Evolutionary conservation across 2,888 invertebrate genomes (phyloP), one percentile per base, ranked within the genome.

Genomic region (Exephanes ischioxanthus): DNA sequence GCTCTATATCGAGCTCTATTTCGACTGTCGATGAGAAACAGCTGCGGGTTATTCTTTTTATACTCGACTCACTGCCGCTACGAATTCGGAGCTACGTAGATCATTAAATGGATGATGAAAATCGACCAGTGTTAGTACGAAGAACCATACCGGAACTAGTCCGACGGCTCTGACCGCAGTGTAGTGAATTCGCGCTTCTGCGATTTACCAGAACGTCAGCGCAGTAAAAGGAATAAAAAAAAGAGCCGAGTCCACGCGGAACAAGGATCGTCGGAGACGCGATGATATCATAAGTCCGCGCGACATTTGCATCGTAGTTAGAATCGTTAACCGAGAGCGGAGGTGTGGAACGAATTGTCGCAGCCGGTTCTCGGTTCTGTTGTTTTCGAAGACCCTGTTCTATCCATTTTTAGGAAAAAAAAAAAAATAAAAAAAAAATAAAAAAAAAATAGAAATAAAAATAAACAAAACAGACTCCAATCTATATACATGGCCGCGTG

Each of bases 141-240:
- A 77, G 84, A 33, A 84, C 70, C 11, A 55, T 41, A 26, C 58
- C 45, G 48, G 41, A 61, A 33, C 19, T 51, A 22, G 41, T 48
- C 41, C 58, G 37, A 78, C 33, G 45, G 48, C 37, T 41, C 75
- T 26, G 63, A 66, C 63, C 48, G 79, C 73, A 26, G 58, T 58
- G 26, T 22, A 22, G 9, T 14, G 3, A 61, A 16, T 30, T 16
- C 87, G 73, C 82, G 85, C 16, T 87, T 83, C 9, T 70, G 75
- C 71, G 86, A 84, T 48, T 81, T 45, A 0, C 85, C 66, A 4
- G 83, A 72, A 16, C 86, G 86, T 33, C 84, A 79, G 19, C 86
- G 72, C 48, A 86, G 84, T 2, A 55, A 86, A 84, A 19, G 86
- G 80, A 55, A 78, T 79, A 14, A 73, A 55, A 55, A 33, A 30